Base-by-base conservation (phyloP, 30 jellyfish, hydroid and myxozoan species). In the Chrysaora quinquecirrha region DNA sequence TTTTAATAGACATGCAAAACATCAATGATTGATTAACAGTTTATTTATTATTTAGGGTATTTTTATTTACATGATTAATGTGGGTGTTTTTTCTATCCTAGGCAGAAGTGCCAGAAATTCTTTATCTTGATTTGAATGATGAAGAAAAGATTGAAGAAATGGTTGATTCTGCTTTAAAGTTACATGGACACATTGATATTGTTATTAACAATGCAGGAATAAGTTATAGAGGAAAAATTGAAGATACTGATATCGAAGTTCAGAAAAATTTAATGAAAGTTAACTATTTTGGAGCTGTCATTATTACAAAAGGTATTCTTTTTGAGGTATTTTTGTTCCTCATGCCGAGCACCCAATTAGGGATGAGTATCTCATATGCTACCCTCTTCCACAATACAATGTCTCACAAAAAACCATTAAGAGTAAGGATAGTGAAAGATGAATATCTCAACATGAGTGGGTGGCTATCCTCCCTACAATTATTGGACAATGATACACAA, bases 201-300 rank as follows among this genome's bases (percentile, higher is more conserved):
- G 73, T 93, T 19, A 27, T 93, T 46, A 93, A 93, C 54, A 93
- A 93, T 93, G 98, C 98, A 16, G 98, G 98, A 1, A 27, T 93
- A 7, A 87, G 98, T 48, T 85, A 49, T 64, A 79, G 98, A 34
- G 94, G 98, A 9, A 35, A 95, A 2, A 71, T 87, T 34, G 35
- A 73, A 21, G 94, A 87, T 6, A 93, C 97, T 4, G 49, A 11
- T 1, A 71, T 74, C 56, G 90, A 84, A 20, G 91, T 82, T 2
- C 89, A 87, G 58, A 52, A 32, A 30, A 76, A 73, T 18, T 64
- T 93, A 48, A 93, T 93, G 98, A 64, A 70, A 6, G 90, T 87
- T 28, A 93, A 93, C 65, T 93, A 86, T 50, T 93, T 93, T 76
- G 98, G 97, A 64, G 87, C 96, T 20, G 78, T 93, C 29, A 46